Percentiles rank a stretch among this genome's conserved stretches.
phyloP scores from a whole-genome alignment of 2,888 invertebrate species.

The Lissonota sp. region DNA sequence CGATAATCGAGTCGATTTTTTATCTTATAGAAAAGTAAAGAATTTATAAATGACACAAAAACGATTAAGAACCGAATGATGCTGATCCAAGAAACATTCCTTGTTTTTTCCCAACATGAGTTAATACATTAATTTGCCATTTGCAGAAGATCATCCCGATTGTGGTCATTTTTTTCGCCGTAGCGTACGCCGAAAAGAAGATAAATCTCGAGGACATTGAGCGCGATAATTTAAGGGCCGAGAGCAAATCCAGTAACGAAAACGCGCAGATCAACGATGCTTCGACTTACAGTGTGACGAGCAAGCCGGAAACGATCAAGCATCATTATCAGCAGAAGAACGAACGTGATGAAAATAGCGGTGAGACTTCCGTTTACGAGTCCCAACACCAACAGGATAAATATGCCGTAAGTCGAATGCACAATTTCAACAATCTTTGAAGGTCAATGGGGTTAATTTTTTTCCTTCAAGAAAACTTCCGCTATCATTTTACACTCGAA shows the following conservation, averaged over 20 bases:
- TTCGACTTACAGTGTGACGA: constrained; percentile 67
- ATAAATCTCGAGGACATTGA: constrained; percentile 91
- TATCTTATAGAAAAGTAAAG: no score
- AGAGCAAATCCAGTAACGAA: constrained; percentile 83
- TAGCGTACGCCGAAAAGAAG: constrained; percentile 86
- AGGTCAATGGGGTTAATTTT: no score
- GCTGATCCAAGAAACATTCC: no score
- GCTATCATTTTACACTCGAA: background rate
- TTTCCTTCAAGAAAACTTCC: background rate
- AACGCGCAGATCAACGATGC: constrained; percentile 64
- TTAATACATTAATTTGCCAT: background rate
- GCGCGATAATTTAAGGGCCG: constrained; percentile 88
- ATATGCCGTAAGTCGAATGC: constrained; percentile 55
- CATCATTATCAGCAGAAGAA: constrained; percentile 64
- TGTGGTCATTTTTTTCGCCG: constrained; percentile 71
- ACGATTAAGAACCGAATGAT: no score
- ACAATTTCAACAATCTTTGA: no score
- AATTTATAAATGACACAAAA: background rate
- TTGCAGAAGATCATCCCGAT: constrained; percentile 75
- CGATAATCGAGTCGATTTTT: constrained; percentile 2
- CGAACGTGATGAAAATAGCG: constrained; percentile 62
- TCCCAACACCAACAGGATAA: constrained; percentile 65
- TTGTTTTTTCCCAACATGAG: constrained; percentile 14
- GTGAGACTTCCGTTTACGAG: constrained; percentile 58
- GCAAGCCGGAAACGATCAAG: constrained; percentile 68